Percentiles rank a stretch among this genome's conserved stretches.
Evolutionary conservation across 2,113 vertebrate species (phyloP).

Genomic region (Chloropsis hardwickii): DNA sequence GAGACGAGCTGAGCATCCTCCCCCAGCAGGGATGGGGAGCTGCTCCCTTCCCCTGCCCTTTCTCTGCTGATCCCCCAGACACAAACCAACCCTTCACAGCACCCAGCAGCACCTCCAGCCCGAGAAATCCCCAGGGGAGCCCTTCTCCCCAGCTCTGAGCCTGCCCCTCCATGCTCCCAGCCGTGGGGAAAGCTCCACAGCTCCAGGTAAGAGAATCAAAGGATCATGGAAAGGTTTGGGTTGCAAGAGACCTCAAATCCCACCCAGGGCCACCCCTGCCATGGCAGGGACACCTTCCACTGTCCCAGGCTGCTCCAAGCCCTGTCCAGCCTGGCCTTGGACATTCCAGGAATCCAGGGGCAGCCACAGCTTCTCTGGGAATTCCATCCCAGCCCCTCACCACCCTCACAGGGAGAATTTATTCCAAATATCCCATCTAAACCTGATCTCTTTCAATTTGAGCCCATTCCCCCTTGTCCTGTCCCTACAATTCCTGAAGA

Average conservation of each 20-base stretch:
- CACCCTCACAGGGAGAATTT: background rate
- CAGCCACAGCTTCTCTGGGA: background rate
- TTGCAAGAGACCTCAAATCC: background rate
- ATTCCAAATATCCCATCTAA: background rate
- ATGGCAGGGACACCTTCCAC: background rate
- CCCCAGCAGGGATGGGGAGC: background rate
- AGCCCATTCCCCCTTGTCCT: background rate
- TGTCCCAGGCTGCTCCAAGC: background rate
- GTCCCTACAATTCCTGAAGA: background rate
- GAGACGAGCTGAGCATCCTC: background rate
- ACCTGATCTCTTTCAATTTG: background rate
- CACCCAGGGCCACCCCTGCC: background rate
- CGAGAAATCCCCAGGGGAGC: background rate
- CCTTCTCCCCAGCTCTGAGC: background rate
- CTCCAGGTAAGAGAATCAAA: background rate
- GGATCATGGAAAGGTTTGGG: background rate
- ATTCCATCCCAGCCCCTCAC: background rate
- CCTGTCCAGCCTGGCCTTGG: accelerated
- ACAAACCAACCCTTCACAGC: background rate
- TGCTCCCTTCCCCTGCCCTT: background rate
- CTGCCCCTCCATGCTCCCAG: background rate
- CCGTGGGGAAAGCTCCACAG: background rate
- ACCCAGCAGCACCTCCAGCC: background rate
- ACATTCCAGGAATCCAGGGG: background rate
- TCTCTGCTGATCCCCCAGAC: background rate